Base-by-base conservation (phyloP, 2,888 invertebrate species). In the Perdita meconis region DNA sequence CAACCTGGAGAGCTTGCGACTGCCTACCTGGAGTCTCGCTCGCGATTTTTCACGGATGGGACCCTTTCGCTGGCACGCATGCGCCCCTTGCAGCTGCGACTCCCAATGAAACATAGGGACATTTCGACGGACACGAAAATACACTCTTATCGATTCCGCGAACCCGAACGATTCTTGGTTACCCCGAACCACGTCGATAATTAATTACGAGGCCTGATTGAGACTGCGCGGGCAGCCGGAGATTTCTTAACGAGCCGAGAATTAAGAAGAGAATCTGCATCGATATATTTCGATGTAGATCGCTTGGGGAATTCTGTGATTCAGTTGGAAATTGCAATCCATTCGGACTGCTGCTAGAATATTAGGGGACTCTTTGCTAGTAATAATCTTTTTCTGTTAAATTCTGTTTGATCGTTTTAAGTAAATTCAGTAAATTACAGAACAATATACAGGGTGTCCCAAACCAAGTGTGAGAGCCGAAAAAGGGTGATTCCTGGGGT, bases 21-120 rank as follows among this genome's bases (percentile, higher is more conserved):
- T 78, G 82, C 83, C 82, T 84, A 82, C 80, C 75, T 77, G 66
- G 82, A 75, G 67, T 65, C 38, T 70, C 72, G 67, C 16, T 34
- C 47, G 8, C 72, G 68, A 75, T 84, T 78, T 82, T 80, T 85
- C 80, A 80, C 19, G 44, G 13, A n/a, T 8, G 16, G 19, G 42
- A n/a, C n/a, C 34, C 59, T 66, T 56, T 80, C 67, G 57, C 55
- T 60, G 26, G 36, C 34, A 55, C 51, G 44, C 67, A 60, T 34
- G 47, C 63, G 47, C 40, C 42, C 19, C 13, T 38, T 19, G 30
- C 26, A 36, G 44, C 34, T 24, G 42, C 42, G 44, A 2, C 19
- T 22, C 19, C 40, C 30, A 24, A 38, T 67, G 69, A 72, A 72
- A 51, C 71, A 69, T 67, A 60, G 64, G 42, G 60, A 73, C 71